Conservation (phyloP, 2,113 vertebrate species). For the Cyanoliseus patagonus region DNA sequence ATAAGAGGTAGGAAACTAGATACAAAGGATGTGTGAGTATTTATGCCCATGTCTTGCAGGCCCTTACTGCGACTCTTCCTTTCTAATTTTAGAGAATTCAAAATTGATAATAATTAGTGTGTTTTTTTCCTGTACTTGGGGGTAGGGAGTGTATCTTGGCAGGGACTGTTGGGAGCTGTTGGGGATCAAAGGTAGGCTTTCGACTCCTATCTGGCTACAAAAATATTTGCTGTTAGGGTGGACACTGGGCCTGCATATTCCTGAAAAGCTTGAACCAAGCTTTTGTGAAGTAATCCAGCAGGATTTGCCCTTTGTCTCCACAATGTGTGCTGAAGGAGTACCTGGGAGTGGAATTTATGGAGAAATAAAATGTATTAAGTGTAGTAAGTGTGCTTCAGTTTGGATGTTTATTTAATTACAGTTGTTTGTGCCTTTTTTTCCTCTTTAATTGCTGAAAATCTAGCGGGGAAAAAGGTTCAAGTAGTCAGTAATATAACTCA, state of each 20-base stretch:
- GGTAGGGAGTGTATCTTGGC: not conserved
- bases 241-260: not conserved
- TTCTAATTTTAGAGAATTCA: not conserved
- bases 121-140: rapidly evolving
- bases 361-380: not conserved
- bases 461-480: not conserved
- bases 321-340: rapidly evolving
- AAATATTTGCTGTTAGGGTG: not conserved
- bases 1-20: not conserved
- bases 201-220: not conserved
- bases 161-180: not conserved
- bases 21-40: not conserved
- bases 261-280: not conserved
- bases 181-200: not conserved
- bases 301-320: not conserved
- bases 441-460: not conserved
- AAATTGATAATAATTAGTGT: not conserved
- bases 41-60: not conserved
- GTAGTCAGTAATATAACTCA: not conserved
- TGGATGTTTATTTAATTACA: not conserved
- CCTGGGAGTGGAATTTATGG: not conserved
- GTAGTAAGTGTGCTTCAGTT: not conserved
- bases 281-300: not conserved
- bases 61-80: not conserved
- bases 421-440: not conserved